Evolutionary conservation across 1,140 invertebrate species (phyloP).

Genomic region (Lepidotrigona ventralis): DNA sequence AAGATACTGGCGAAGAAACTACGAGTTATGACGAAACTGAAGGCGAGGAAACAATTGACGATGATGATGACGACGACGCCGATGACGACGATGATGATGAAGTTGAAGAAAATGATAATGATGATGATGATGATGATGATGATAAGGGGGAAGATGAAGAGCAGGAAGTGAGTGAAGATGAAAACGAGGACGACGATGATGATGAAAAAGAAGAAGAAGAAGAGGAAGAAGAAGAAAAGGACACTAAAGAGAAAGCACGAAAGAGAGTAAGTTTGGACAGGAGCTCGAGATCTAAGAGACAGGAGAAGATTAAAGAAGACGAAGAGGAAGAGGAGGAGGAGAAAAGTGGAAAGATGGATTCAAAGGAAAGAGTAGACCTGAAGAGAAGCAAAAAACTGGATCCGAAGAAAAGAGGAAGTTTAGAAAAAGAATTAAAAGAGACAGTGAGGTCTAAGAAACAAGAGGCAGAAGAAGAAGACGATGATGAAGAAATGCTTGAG

Average conservation of each 20-base stretch:
- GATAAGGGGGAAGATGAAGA: slow-evolving; percentile 8
- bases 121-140: neutral
- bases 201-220: slow-evolving; percentile 22
- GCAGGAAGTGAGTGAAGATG: neutral
- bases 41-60: slow-evolving; percentile 31
- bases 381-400: slow-evolving; percentile 46
- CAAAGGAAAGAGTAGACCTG: neutral
- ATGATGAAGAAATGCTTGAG: neutral
- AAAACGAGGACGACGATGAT: neutral
- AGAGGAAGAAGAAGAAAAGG: slow-evolving; percentile 2
- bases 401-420: slow-evolving; percentile 8
- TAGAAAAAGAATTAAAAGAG: slow-evolving; percentile 31
- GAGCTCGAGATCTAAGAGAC: neutral
- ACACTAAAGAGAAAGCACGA: neutral
- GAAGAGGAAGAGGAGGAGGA: slow-evolving; percentile 38
- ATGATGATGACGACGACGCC: slow-evolving; percentile 11
- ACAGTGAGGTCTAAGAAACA: slow-evolving; percentile 2
- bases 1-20: slow-evolving; percentile 28
- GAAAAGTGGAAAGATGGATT: slow-evolving; percentile 40
- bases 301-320: neutral
- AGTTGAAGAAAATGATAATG: slow-evolving; percentile 30
- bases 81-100: neutral
- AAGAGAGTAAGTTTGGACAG: neutral
- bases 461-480: neutral
- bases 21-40: slow-evolving; percentile 30